Evolutionary conservation across 1,140 invertebrate species (phyloP).

Genomic region (Gonioctena quinquepunctata): DNA sequence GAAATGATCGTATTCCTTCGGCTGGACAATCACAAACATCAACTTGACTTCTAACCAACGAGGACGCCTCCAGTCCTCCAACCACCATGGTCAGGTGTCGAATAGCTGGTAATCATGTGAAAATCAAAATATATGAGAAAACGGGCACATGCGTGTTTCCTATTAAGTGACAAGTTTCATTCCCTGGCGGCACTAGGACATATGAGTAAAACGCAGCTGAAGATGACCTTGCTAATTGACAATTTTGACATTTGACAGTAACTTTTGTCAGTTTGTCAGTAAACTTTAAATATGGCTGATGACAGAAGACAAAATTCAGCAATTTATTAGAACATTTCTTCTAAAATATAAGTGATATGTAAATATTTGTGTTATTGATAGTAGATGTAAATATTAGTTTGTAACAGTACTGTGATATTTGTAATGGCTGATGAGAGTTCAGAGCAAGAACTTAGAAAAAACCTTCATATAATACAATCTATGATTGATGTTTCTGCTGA

Average conservation of each 20-base stretch:
- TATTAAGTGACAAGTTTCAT: no score
- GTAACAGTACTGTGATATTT: conserved; percentile 40
- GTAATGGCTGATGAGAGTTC: conserved; percentile 54
- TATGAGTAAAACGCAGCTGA: no score
- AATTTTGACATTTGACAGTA: not conserved
- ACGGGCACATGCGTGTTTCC: no score
- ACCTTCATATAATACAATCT: conserved; percentile 74
- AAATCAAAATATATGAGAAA: no score
- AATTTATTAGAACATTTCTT: not conserved
- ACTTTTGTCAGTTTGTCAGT: not conserved
- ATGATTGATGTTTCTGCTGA: conserved; percentile 95
- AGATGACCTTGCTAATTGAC: no score
- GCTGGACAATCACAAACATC: no score
- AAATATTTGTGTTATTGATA: conserved; percentile 27
- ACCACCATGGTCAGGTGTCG: no score
- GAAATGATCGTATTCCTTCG: no score
- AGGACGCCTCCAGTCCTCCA: no score
- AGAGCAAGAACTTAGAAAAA: conserved; percentile 60
- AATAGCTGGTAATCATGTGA: no score
- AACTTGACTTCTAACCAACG: no score
- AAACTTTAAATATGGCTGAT: conserved; percentile 25
- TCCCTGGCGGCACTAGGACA: no score
- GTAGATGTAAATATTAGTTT: conserved; percentile 32
- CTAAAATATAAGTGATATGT: conserved; percentile 33
- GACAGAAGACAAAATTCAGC: conserved; percentile 21